phyloP scores from a whole-genome alignment of 2,888 invertebrate species.

The Hypolimnas misippus region DNA sequence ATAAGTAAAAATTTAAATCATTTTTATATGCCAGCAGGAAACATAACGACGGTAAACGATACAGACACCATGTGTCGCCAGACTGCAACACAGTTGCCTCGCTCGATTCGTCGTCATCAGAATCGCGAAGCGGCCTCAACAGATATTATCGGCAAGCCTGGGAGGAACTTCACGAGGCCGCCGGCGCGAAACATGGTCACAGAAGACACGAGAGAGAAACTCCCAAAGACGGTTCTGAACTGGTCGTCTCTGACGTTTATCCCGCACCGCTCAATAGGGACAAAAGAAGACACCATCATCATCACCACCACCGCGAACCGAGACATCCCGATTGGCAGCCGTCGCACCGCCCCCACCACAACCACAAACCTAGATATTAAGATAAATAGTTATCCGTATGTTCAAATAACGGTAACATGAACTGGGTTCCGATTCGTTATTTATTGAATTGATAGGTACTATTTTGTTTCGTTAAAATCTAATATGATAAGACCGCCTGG shows the following conservation, averaged over 20 bases:
- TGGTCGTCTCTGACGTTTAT: constrained; percentile 88
- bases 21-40: constrained; percentile 59
- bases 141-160: constrained; percentile 96
- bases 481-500: constrained; percentile 16
- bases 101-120: constrained; percentile 94
- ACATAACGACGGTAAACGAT: constrained; percentile 91
- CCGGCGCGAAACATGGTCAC: constrained; percentile 83
- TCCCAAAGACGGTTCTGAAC: constrained; percentile 89
- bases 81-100: constrained; percentile 96
- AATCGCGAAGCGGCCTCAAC: constrained; percentile 92
- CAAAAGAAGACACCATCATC: constrained; percentile 89
- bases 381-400: constrained; percentile 8
- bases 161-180: constrained; percentile 95
- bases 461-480: background rate
- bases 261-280: constrained; percentile 73
- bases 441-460: background rate
- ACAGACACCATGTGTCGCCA: constrained; percentile 93
- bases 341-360: constrained; percentile 80
- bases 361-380: constrained; percentile 81
- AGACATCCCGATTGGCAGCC: constrained; percentile 84
- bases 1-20: constrained; percentile 25
- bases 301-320: constrained; percentile 89
- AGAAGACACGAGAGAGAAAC: constrained; percentile 79
- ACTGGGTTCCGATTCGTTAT: background rate
- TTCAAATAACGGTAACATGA: background rate